Evolutionary conservation across 2,113 vertebrate genomes (phyloP).

Genomic region (Pygoscelis adeliae): DNA sequence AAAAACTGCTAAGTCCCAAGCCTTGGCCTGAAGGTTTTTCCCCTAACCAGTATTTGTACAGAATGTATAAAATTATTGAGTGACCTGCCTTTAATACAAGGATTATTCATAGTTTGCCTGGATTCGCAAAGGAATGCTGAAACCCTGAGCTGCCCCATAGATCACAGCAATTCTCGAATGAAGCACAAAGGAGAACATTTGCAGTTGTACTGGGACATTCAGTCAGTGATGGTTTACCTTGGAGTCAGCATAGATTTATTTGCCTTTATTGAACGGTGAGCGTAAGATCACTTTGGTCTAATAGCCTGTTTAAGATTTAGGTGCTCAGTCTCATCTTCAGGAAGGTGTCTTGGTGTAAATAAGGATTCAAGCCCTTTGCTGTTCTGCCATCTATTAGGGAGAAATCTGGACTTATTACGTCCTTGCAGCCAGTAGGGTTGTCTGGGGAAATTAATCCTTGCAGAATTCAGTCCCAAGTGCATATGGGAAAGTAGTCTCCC

Average conservation of each 20-base stretch:
- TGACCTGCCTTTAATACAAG: background rate
- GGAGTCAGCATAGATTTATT: conserved; percentile 12
- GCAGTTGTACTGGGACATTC: background rate
- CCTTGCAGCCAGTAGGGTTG: background rate
- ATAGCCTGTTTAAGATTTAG: background rate
- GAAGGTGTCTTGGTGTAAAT: background rate
- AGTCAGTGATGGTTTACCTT: background rate
- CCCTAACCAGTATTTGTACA: background rate
- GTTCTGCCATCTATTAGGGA: background rate
- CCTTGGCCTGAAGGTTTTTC: background rate
- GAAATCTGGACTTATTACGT: background rate
- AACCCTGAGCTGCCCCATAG: background rate
- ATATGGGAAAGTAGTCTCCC: background rate
- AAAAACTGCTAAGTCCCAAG: background rate
- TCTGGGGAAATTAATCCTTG: background rate
- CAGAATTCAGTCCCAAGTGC: background rate
- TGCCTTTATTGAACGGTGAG: background rate
- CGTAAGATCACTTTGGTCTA: background rate
- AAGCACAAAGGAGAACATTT: background rate
- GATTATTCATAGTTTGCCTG: background rate
- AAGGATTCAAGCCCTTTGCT: background rate
- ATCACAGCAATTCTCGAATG: background rate
- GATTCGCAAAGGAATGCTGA: background rate
- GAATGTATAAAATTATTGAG: background rate
- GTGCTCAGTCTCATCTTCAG: background rate